phyloP scores from a whole-genome alignment of 2,888 invertebrate species.

The Limnephilus auricula region DNA sequence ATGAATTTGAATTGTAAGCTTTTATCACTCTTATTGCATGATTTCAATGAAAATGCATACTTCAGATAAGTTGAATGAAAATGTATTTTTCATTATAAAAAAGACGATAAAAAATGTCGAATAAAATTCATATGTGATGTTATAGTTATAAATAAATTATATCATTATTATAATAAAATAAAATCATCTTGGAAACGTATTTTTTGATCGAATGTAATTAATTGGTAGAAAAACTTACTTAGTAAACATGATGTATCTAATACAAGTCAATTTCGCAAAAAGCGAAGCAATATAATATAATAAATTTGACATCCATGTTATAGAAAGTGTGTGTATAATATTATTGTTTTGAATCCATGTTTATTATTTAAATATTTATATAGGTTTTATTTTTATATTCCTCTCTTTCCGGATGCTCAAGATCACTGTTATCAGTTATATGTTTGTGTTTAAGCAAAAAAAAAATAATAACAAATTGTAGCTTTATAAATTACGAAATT shows the following conservation, averaged over 20 bases:
- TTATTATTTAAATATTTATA: background rate
- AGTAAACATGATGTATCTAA: background rate
- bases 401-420: background rate
- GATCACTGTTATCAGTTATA: background rate
- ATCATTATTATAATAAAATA: background rate
- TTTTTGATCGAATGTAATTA: background rate
- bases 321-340: background rate
- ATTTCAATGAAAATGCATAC: background rate
- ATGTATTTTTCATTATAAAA: background rate
- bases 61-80: background rate
- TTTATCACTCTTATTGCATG: no score
- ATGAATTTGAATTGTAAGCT: no score
- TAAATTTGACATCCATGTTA: background rate
- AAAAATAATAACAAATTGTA: no score
- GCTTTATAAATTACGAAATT: no score
- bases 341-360: background rate
- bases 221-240: background rate
- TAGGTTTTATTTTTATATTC: background rate
- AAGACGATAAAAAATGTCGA: background rate
- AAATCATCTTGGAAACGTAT: background rate
- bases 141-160: background rate
- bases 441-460: background rate
- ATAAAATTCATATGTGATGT: background rate
- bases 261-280: background rate
- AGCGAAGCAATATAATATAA: background rate